Base-by-base conservation (phyloP, 2,797 vertebrate genomes). In the Triplophysa yarkandensis region DNA sequence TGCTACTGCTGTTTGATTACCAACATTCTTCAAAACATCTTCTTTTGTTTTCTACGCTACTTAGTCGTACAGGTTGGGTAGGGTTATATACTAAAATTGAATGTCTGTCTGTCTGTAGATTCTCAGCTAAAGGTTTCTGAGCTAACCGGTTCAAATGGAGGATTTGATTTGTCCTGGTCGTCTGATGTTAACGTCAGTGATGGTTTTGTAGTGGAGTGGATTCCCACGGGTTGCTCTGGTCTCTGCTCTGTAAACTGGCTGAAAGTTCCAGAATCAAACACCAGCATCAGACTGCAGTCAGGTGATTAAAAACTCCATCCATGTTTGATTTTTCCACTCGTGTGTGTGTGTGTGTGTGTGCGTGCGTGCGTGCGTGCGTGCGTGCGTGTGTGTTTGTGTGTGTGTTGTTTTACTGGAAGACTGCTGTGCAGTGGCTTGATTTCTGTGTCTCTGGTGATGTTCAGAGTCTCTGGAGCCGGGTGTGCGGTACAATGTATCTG, bases 151-250 rank as follows among this genome's bases (percentile, higher is more conserved):
- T 66, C 27, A 0, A 74, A 82, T 3, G 44, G 80, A n/a, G 27
- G 76, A 14, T 87, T 92, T 17, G n/a, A 27, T 58, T 68, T 93
- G 32, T 84, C 65, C 77, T 93, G 92, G 92, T 79, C 81, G 68
- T 70, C 74, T 2, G 25, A 78, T 55, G 39, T 50, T 66, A 90
- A 85, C 14, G 68, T 70, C 27, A 89, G 86, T 52, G 82, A 82
- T 61, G 87, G 85, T 66, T 91, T 90, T 54, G 83, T 92, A 67
- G 81, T 92, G 7, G 86, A 91, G 72, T 93, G 92, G 92, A 34
- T 75, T 17, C 76, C 87, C 41, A 71, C 85, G 7, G 70, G 61
- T 39, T 91, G 89, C 64, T 17, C 5, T 6, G 25, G 2, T 13
- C 21, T 86, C 81, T 91, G 90, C 57, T 2, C 71, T 1, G 82